Base-by-base conservation (phyloP, 2,888 invertebrate species). In the Biston betularia region DNA sequence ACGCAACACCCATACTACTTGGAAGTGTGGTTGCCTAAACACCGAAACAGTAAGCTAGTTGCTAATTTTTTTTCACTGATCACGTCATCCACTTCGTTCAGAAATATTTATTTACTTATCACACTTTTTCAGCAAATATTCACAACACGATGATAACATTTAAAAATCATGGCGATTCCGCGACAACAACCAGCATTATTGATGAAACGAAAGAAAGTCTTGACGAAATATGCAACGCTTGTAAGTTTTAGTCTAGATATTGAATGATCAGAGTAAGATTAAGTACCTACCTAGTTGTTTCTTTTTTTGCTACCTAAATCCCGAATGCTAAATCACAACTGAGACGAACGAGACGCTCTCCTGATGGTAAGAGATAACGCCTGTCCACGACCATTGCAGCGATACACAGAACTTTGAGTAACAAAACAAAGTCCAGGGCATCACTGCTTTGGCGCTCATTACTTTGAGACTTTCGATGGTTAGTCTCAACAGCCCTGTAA, bases 11-110 rank as follows among this genome's bases (percentile, higher is more conserved):
- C 93, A 0, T 92, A 81, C 59, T 73, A 89, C 50, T 72, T 93
- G 65, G 93, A 93, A 78, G 92, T 93, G n/a, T 93, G 87, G 87
- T 65, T 80, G 40, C 87, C 92, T 1, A 82, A 73, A 1, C 80
- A 78, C 14, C 52, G 58, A 0, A 14, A 50, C 7, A 11, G 44
- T 70, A 69, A 44, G 57, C n/a, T n/a, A n/a, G n/a, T n/a, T n/a
- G n/a, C n/a, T n/a, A n/a, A n/a, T n/a, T n/a, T n/a, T n/a, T n/a
- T n/a, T n/a, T n/a, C n/a, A 24, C 24, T 24, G 3, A 3, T 24
- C 24, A 24, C 24, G 3, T 38, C 11, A 44, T 44, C 1, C 11
- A 11, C 0, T 44, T 11, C n/a, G 11, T 5, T 12, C 44, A 11
- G 3, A 45, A 48, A 11, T 49, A 33, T 4, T 2, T 48, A 48